A percentile compares a stretch with the other conserved stretches of the same genome.
Evolutionary conservation across 2,113 vertebrate genomes (phyloP).

Genomic region (Polypterus bichir): DNA sequence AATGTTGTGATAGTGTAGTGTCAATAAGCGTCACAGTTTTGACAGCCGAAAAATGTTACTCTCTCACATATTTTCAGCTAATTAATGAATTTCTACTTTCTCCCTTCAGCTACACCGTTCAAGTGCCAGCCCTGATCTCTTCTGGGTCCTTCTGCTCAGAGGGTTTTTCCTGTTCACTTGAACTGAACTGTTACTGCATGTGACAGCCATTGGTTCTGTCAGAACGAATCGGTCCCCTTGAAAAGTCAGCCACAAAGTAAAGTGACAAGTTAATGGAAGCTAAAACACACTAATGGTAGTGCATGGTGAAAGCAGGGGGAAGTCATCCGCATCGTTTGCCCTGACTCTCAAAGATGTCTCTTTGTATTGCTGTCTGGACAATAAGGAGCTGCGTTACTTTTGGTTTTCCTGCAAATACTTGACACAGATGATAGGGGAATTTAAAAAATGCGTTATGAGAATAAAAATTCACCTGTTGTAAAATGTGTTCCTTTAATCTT

Average conservation of each 20-base stretch:
- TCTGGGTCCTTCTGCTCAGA: slow-evolving; percentile 42
- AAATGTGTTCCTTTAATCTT: too few relatives aligned
- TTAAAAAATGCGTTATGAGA: too few relatives aligned
- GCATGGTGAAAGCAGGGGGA: slow-evolving; percentile 30
- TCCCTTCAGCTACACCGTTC: slow-evolving; percentile 21
- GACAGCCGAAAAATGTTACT: slow-evolving; percentile 16
- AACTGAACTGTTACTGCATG: slow-evolving; percentile 41
- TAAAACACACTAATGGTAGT: slow-evolving; percentile 48
- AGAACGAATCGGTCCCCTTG: slow-evolving; percentile 41
- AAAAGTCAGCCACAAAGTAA: slow-evolving; percentile 35
- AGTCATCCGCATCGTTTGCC: slow-evolving; percentile 27
- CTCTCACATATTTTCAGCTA: slow-evolving; percentile 27
- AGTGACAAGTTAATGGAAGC: slow-evolving; percentile 59
- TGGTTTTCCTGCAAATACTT: neutral
- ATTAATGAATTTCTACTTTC: slow-evolving; percentile 32
- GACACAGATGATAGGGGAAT: neutral
- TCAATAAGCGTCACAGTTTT: neutral
- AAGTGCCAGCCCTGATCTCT: slow-evolving; percentile 41
- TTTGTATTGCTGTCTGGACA: slow-evolving; percentile 21
- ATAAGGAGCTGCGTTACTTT: slow-evolving; percentile 7
- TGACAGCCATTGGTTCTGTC: slow-evolving; percentile 49
- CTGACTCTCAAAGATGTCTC: slow-evolving; percentile 39
- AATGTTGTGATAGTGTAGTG: slow-evolving; percentile 7
- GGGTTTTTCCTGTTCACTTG: slow-evolving; percentile 38
- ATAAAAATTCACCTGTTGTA: too few relatives aligned